A percentile compares a stretch with the other conserved stretches of the same genome.
Evolutionary conservation across 2,888 invertebrate species (phyloP).

Genomic region (Trissolcus japonicus): DNA sequence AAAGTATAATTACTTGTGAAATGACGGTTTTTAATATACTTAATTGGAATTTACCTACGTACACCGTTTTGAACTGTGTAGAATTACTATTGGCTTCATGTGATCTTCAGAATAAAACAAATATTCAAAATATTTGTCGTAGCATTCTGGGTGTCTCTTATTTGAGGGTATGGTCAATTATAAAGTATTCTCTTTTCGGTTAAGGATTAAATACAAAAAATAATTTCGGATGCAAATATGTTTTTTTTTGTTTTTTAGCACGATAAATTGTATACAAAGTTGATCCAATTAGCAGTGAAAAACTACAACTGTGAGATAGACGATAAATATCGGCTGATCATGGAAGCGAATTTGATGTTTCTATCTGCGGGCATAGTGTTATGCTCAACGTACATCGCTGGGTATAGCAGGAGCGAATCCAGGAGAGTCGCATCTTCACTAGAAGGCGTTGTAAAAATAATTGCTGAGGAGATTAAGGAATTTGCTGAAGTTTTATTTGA

Average conservation of each 20-base stretch:
- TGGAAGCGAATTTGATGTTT: slow-evolving; percentile 58
- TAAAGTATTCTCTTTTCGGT: too few species aligned
- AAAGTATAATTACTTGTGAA: slow-evolving; percentile 63
- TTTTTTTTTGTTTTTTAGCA: slow-evolving; percentile 48
- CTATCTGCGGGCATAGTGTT: slow-evolving; percentile 59
- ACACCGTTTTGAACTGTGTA: slow-evolving; percentile 62
- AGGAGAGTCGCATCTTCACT: slow-evolving; percentile 17
- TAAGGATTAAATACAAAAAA: not conserved
- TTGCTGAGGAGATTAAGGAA: slow-evolving; percentile 37
- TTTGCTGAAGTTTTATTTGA: slow-evolving; percentile 46
- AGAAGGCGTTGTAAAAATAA: slow-evolving; percentile 16
- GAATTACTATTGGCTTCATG: slow-evolving; percentile 62
- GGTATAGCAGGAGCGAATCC: slow-evolving; percentile 28
- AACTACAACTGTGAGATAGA: slow-evolving; percentile 15
- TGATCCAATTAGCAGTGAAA: slow-evolving; percentile 45
- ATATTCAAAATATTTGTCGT: slow-evolving; percentile 56
- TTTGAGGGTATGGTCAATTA: too few species aligned
- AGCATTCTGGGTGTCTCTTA: slow-evolving; percentile 64
- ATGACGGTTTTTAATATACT: slow-evolving; percentile 65
- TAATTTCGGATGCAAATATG: not conserved
- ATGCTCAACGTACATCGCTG: slow-evolving; percentile 56
- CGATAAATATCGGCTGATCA: slow-evolving; percentile 14
- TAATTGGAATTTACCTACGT: slow-evolving; percentile 61
- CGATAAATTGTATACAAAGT: slow-evolving; percentile 55
- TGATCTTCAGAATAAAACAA: slow-evolving; percentile 51